phyloP scores from a whole-genome alignment of 2,113 vertebrate genomes.

The Phaethornis superciliosus region DNA sequence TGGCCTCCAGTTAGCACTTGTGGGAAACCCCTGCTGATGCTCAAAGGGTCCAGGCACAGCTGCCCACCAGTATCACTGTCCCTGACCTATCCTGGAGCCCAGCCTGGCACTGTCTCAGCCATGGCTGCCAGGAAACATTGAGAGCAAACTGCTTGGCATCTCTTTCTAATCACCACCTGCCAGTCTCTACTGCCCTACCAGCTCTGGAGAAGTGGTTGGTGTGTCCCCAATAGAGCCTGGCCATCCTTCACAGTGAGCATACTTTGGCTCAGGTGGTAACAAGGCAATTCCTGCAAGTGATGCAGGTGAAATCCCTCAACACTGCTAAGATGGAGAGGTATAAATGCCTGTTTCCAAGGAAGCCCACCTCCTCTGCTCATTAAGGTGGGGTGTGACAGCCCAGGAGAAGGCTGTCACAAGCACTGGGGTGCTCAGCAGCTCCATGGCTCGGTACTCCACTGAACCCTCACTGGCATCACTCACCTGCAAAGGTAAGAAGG shows the following conservation, averaged over 20 bases:
- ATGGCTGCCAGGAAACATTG: not conserved
- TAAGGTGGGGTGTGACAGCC: not conserved
- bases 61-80: too few relatives aligned
- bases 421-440: not conserved
- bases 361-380: accelerated
- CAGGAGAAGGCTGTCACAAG: accelerated
- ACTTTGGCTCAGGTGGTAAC: not conserved
- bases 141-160: not conserved
- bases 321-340: not conserved
- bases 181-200: not conserved
- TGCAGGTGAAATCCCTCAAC: not conserved
- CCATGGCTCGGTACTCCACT: accelerated
- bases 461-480: accelerated
- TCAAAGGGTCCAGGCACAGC: not conserved
- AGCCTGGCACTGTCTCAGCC: not conserved
- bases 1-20: not conserved
- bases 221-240: not conserved
- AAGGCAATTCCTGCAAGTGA: not conserved
- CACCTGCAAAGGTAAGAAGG: not conserved
- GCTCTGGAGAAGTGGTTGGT: not conserved
- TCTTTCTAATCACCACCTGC: not conserved
- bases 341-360: not conserved
- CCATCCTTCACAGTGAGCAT: not conserved
- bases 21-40: not conserved
- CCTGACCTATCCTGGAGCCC: not conserved